These are phyloP conservation scores for Spodoptera picta DNA, from an alignment of 2,888 invertebrate species.

Conservation along the genomic window DNA sequence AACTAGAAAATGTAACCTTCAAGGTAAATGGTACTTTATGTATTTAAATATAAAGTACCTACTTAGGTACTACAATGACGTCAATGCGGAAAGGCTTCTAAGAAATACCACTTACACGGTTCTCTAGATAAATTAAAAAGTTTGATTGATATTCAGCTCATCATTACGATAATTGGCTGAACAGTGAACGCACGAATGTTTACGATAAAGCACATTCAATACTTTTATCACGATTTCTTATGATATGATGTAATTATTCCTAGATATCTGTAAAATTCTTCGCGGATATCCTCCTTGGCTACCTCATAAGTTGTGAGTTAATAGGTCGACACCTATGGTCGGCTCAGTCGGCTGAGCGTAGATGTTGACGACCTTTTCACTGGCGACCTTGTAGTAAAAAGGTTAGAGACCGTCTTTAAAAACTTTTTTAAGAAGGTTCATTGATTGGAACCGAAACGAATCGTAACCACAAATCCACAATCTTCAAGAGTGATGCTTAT, in stretches of 20 bases:
- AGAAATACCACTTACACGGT: conserved; percentile 22
- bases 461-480: no score
- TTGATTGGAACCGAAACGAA: no score
- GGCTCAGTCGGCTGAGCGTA: no score
- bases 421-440: no score
- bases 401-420: no score
- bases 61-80: conserved; percentile 20
- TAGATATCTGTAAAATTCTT: conserved; percentile 13
- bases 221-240: conserved; percentile 41
- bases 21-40: no score
- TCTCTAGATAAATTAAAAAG: conserved; percentile 15
- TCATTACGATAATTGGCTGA: conserved; percentile 31
- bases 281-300: conserved; percentile 16
- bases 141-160: conserved; percentile 25
- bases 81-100: conserved; percentile 42
- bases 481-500: no score
- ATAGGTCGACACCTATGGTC: no score
- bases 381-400: no score
- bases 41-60: no score
- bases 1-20: conserved; percentile 9
- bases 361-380: no score
- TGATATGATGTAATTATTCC: conserved; percentile 19
- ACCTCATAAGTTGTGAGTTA: no score
- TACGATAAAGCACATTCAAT: conserved; percentile 30
- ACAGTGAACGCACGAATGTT: conserved; percentile 15